Percentiles rank a stretch among this genome's conserved stretches.
Evolutionary conservation across 2,888 invertebrate genomes (phyloP).

Genomic region (Pollenia labialis): DNA sequence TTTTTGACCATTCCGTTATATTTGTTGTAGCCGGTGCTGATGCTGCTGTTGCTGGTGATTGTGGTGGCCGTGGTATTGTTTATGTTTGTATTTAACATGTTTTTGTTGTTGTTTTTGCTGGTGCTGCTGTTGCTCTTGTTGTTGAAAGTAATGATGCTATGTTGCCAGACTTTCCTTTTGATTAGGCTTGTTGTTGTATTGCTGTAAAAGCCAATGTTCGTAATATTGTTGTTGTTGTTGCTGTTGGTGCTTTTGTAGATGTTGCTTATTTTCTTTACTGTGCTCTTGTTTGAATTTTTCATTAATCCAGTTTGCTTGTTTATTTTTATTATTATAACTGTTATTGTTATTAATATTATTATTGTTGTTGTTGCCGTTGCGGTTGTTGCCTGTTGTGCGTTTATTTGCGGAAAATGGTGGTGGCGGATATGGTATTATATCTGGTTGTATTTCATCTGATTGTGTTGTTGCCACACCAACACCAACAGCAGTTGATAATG

Average conservation of each 20-base stretch:
- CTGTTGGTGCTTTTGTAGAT: conserved; percentile 36
- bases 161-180: conserved; percentile 44
- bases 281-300: conserved; percentile 50
- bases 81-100: conserved; percentile 43
- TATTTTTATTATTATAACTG: conserved; percentile 58
- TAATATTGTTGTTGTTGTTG: conserved; percentile 44
- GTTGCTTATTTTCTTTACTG: conserved; percentile 38
- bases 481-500: conserved; percentile 31
- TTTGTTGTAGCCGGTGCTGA: conserved; percentile 73
- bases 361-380: conserved; percentile 57
- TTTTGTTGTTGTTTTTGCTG: conserved; percentile 33
- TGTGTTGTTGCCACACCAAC: conserved; percentile 41
- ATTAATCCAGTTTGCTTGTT: conserved; percentile 50
- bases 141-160: conserved; percentile 53
- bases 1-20: conserved; percentile 74
- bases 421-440: conserved; percentile 81
- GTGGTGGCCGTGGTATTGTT: conserved; percentile 29
- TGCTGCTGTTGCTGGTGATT: conserved; percentile 27
- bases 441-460: conserved; percentile 80
- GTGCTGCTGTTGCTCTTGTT: conserved; percentile 7
- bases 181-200: conserved; percentile 50
- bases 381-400: conserved; percentile 25
- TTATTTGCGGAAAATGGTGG: conserved; percentile 71
- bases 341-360: conserved; percentile 69
- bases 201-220: conserved; percentile 61